These are phyloP conservation scores for Sus cebifrons DNA, from an alignment of 2,797 vertebrate species.

Conservation along the genomic window DNA sequence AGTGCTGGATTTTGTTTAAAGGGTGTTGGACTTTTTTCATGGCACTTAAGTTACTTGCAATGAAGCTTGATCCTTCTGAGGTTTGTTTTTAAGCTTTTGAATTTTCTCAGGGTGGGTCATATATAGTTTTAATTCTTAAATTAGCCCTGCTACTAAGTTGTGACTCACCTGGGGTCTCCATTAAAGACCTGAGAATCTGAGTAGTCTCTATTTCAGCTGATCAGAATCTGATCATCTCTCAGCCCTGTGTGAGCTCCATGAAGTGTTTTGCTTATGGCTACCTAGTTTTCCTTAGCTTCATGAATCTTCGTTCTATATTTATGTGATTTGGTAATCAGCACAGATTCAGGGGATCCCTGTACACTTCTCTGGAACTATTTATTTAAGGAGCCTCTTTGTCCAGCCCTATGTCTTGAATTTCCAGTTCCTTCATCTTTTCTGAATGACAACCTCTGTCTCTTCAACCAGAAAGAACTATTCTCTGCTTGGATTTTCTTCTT, in stretches of 20 bases:
- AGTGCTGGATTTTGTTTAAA: background rate
- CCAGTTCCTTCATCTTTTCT: conserved; percentile 22
- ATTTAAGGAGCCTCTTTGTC: background rate
- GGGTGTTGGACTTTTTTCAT: background rate
- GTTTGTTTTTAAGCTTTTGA: background rate
- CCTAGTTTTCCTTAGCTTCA: background rate
- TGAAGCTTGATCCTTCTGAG: background rate
- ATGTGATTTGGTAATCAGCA: background rate
- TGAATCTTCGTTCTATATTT: background rate
- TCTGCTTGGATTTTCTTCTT: background rate
- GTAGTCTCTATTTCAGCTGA: background rate
- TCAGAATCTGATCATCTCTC: background rate
- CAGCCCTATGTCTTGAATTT: background rate
- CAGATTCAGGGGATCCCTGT: background rate
- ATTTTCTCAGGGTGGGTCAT: background rate
- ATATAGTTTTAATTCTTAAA: background rate
- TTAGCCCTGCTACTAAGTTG: background rate
- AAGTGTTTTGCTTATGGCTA: too few species aligned
- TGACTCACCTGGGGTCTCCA: background rate
- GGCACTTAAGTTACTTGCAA: background rate
- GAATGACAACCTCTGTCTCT: background rate
- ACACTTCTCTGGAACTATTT: background rate
- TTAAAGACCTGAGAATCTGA: background rate
- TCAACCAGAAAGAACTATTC: background rate
- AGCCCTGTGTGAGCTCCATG: background rate